Evolutionary conservation across 1,140 invertebrate genomes (phyloP).

Genomic region (Apocrypta bakeri): DNA sequence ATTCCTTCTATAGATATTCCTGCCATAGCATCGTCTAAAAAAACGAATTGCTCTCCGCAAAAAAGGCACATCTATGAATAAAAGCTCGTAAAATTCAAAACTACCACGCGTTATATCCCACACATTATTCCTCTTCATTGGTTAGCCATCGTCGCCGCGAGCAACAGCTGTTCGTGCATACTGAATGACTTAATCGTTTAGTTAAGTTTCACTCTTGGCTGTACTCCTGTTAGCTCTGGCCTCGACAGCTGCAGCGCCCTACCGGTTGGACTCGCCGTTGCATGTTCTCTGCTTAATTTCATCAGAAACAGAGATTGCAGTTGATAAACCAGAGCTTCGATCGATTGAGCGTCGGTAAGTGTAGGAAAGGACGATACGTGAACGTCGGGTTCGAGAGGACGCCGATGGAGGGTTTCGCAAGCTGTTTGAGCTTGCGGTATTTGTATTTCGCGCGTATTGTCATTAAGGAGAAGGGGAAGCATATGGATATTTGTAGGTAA

Average conservation of each 20-base stretch:
- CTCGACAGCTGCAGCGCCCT: not conserved
- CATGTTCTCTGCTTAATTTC: not conserved
- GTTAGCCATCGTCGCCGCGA: not conserved
- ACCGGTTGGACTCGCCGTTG: not conserved
- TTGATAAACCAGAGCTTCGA: not conserved
- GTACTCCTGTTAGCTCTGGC: not conserved
- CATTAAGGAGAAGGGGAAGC: no score
- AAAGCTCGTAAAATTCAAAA: not conserved
- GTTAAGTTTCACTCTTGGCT: not conserved
- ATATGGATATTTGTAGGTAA: not conserved
- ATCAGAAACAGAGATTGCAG: not conserved
- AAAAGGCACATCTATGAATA: not conserved
- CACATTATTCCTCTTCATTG: not conserved
- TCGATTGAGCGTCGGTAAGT: conserved; percentile 11
- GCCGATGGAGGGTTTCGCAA: not conserved
- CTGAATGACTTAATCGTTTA: not conserved
- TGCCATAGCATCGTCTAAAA: no score
- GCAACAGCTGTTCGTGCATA: conserved; percentile 12
- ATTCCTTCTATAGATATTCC: no score
- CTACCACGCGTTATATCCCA: not conserved
- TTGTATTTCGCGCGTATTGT: not conserved
- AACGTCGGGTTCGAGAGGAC: not conserved
- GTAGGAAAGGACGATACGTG: not conserved
- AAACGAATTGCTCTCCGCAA: not conserved
- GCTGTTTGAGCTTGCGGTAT: not conserved